These are phyloP conservation scores for Melanocharis versteri DNA, from an alignment of 2,113 vertebrate genomes.

Conservation along the genomic window DNA sequence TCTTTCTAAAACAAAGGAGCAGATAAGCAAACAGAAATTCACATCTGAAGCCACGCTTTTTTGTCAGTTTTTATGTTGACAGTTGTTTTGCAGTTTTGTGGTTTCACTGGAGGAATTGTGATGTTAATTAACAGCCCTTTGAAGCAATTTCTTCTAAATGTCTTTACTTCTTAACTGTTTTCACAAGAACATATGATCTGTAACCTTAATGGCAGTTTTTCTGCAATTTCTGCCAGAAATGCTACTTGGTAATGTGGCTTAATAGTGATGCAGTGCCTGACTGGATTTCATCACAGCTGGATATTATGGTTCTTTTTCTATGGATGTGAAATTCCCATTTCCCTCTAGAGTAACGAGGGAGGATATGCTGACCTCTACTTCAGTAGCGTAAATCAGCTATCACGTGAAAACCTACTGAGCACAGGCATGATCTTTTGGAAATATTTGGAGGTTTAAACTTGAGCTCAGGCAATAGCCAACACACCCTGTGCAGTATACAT, in stretches of 20 bases:
- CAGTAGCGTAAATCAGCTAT: background rate
- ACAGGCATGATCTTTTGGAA: background rate
- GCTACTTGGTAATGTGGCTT: background rate
- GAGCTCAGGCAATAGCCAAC: background rate
- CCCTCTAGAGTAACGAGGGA: background rate
- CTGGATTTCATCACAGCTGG: background rate
- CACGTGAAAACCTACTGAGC: background rate
- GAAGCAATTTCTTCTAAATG: background rate
- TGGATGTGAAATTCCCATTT: background rate
- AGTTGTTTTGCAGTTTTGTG: background rate
- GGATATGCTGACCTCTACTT: background rate
- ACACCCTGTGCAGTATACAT: fast-evolving
- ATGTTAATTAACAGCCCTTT: background rate
- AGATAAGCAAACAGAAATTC: background rate
- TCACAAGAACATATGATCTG: background rate
- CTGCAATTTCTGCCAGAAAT: background rate
- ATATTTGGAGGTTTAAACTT: background rate
- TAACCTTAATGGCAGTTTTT: background rate
- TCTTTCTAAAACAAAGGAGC: background rate
- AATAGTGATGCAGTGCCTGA: background rate
- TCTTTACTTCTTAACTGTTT: background rate
- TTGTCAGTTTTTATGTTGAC: background rate
- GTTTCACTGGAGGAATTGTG: background rate
- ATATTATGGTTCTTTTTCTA: background rate
- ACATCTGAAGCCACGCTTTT: background rate